Base-by-base conservation (phyloP, 2,888 invertebrate species). In the Pandemis corylana region DNA sequence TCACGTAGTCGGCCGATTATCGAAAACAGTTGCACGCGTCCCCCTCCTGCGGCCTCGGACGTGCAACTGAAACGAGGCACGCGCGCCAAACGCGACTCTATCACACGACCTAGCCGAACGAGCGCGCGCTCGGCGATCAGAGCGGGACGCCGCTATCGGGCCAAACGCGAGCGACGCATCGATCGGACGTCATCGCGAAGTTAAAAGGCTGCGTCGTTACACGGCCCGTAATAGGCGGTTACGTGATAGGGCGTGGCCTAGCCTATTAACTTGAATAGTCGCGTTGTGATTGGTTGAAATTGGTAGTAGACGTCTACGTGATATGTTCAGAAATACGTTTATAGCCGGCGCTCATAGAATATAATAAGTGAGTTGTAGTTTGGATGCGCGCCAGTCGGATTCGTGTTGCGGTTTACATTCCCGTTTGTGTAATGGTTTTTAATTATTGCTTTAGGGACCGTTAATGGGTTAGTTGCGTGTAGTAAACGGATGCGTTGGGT, bases 241-340 rank as follows among this genome's bases (percentile, higher is more conserved):
- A 94, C 94, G 94, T 94, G 94, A 94, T 89, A 88, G 94, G 95
- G 95, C 94, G 95, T 94, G 95, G 94, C 90, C 83, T 87, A 77
- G 86, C 86, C 93, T 93, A 94, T 94, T 94, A 94, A 94, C 92
- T 92, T 92, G 93, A 93, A 93, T 91, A 91, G 93, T 92, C 91
- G 93, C 90, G 87, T 85, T 89, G 91, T 92, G 94, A 95, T 95
- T 95, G 95, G 95, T 93, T 94, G 87, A 90, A 93, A 94, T 94
- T 90, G 94, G 91, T 92, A 90, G 92, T 94, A 94, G 93, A 90
- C 89, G 89, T 81, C 90, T 92, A 94, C 94, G 94, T 94, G 94
- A 93, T 93, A 92, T 94, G 94, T 94, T 92, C 94, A 87, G 90
- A 90, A 94, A 93, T 94, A 94, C 94, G 94, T 92, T 94, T 93